Evolutionary conservation across 2,888 invertebrate genomes (phyloP).

Genomic region (Drosophila barbarae): DNA sequence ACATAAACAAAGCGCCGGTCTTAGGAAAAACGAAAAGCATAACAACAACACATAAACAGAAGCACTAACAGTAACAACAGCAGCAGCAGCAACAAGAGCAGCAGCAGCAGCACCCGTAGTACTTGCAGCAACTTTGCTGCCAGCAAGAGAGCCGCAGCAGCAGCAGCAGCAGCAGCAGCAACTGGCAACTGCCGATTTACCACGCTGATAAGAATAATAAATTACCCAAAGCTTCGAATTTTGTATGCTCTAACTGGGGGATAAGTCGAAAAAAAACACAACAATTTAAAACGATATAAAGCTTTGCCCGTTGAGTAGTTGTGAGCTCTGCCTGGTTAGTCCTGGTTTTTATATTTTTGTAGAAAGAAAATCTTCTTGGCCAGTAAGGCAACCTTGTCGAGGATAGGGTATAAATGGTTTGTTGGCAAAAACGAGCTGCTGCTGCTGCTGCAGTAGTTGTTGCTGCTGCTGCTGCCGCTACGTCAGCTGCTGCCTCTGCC

Average conservation of each 20-base stretch:
- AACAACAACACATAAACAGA: constrained; percentile 22
- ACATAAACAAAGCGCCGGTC: constrained; percentile 33
- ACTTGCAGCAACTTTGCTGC: neutral
- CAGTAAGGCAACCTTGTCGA: neutral
- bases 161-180: constrained; percentile 10
- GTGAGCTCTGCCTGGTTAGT: too few relatives aligned
- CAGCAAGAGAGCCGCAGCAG: neutral
- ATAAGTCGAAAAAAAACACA: neutral
- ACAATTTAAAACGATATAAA: too few relatives aligned
- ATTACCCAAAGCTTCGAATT: neutral
- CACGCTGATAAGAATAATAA: constrained; percentile 44
- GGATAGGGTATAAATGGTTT: constrained; percentile 40
- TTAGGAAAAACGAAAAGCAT: constrained; percentile 15
- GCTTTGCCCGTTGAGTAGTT: too few relatives aligned
- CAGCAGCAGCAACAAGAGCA: constrained; percentile 8
- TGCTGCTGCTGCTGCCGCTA: constrained; percentile 18
- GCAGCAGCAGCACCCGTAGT: constrained; percentile 2
- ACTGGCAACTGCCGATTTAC: constrained; percentile 34
- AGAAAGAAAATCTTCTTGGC: too few relatives aligned
- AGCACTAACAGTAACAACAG: constrained; percentile 21
- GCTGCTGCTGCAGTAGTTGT: constrained; percentile 6
- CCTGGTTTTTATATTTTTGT: too few relatives aligned
- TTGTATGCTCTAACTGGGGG: neutral
- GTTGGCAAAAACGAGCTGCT: constrained; percentile 29
- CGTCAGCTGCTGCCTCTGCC: constrained; percentile 10